Conservation (phyloP, 2,113 vertebrate species). For the Gopherus evgoodei region DNA sequence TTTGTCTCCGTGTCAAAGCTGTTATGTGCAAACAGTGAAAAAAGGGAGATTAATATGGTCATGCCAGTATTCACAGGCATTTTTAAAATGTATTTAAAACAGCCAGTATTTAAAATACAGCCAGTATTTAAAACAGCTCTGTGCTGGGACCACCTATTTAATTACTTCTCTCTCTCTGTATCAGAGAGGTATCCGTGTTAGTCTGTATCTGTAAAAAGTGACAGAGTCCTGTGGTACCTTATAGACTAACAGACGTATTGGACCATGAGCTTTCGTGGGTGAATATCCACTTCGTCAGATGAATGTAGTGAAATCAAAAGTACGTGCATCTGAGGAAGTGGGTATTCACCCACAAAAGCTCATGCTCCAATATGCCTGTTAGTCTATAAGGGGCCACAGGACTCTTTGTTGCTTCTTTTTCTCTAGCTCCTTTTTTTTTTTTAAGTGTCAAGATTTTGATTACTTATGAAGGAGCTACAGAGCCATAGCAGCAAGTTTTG, state of each 20-base stretch:
- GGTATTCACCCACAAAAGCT: no score
- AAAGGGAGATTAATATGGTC: neutral
- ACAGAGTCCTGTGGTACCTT: no score
- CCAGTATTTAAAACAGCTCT: neutral
- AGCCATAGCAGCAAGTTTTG: neutral
- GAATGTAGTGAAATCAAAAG: no score
- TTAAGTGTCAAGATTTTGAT: neutral
- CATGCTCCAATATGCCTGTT: no score
- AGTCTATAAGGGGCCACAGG: no score
- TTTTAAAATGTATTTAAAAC: no score
- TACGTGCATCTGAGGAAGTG: no score
- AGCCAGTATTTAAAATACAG: neutral
- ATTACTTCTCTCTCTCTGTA: neutral
- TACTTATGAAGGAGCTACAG: neutral
- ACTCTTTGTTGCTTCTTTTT: neutral
- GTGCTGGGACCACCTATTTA: neutral
- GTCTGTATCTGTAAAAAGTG: no score
- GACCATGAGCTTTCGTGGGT: no score
- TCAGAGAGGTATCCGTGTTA: no score
- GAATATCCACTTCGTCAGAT: no score
- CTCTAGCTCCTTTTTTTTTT: neutral
- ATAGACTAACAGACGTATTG: no score
- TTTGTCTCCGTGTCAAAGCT: neutral
- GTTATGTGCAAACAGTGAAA: neutral
- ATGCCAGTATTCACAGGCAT: neutral